Evolutionary conservation across 2,888 invertebrate species (phyloP).

Genomic region (Drosophila kambysellisi): DNA sequence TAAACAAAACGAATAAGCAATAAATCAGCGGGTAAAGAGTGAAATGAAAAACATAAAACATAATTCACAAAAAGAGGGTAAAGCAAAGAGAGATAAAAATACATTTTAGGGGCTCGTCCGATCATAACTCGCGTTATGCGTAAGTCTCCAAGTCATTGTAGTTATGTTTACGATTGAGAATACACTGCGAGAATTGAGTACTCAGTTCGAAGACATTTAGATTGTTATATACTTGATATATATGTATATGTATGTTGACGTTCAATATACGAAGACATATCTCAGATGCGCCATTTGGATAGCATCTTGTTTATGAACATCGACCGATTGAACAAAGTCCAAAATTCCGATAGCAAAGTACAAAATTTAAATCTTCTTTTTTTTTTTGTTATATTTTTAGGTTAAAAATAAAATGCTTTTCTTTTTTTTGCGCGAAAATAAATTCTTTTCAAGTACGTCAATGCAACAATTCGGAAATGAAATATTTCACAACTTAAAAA

Average conservation of each 20-base stretch:
- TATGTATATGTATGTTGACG: constrained; percentile 16
- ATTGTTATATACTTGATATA: background rate
- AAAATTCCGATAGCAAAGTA: constrained; percentile 50
- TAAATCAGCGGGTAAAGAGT: constrained; percentile 47
- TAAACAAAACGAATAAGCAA: constrained; percentile 23
- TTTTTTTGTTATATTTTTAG: constrained; percentile 4
- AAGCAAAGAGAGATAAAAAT: constrained; percentile 1
- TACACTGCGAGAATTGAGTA: constrained; percentile 3
- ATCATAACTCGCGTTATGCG: background rate
- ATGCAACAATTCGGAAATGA: background rate
- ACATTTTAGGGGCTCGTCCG: constrained; percentile 58
- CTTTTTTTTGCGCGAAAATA: background rate
- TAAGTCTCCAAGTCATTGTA: background rate
- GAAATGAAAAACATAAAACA: constrained; percentile 2
- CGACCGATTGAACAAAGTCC: constrained; percentile 57
- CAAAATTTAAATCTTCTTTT: constrained; percentile 6
- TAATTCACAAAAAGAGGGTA: constrained; percentile 5
- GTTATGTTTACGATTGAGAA: background rate
- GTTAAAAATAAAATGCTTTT: constrained; percentile 33
- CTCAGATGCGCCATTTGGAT: constrained; percentile 51
- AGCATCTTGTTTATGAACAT: constrained; percentile 58
- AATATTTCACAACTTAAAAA: background rate
- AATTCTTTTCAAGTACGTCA: background rate
- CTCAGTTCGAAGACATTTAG: background rate
- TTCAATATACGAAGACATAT: constrained; percentile 13